These are phyloP conservation scores for Rhea pennata DNA, from an alignment of 2,113 vertebrate species.

Conservation along the genomic window DNA sequence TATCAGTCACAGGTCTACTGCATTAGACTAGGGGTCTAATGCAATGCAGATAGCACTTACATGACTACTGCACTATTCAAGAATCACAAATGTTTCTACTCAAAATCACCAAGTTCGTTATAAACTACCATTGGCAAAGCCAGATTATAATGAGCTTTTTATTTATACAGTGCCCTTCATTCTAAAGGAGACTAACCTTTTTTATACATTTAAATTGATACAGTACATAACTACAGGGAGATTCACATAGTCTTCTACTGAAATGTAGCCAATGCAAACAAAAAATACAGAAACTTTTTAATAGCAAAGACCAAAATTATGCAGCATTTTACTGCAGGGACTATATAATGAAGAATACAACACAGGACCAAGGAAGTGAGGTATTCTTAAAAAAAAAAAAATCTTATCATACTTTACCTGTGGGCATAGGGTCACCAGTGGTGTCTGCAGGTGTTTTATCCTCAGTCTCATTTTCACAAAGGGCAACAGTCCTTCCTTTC, in stretches of 20 bases:
- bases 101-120: neutral
- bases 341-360: neutral
- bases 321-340: neutral
- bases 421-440: constrained; percentile 85
- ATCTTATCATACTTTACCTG: constrained; percentile 77
- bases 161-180: neutral
- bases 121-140: neutral
- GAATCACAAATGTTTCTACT: neutral
- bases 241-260: neutral
- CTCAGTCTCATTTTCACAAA: constrained; percentile 84
- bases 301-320: neutral
- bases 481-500: constrained; percentile 84
- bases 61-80: neutral
- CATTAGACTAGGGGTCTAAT: neutral
- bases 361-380: neutral
- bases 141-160: constrained; percentile 28
- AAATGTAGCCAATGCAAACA: neutral
- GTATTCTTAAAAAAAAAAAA: neutral
- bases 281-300: neutral
- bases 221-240: neutral
- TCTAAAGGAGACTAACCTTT: neutral
- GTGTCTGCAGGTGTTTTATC: constrained; percentile 80
- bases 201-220: neutral
- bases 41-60: neutral
- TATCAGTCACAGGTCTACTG: neutral